Evolutionary conservation across 2,797 vertebrate genomes (phyloP), one percentile per base, ranked within the genome.

Genomic region (Macroramphosus scolopax): DNA sequence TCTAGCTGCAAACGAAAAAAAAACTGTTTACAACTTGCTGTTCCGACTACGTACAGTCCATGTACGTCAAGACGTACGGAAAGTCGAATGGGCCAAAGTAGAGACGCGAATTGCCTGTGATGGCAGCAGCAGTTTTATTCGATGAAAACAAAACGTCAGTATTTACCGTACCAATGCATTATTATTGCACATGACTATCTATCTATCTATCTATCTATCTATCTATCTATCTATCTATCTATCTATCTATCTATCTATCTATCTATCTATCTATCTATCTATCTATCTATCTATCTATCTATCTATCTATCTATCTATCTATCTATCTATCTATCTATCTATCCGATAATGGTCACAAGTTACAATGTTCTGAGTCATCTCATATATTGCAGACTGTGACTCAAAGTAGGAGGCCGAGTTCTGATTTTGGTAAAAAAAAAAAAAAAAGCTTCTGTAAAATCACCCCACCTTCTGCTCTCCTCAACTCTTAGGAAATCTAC

Each of bases 21-120:
- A 36, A n/a, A 22, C 5, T 38, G 36, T 87, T 87, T 87, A 87
- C 82, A 86, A 78, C 13, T 17, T n/a, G 20, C 15, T 2, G 0
- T 83, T 84, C 85, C 76, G 77, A 39, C 16, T 71, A 69, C 72
- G 69, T 75, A n/a, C 51, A 1, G 10, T 29, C 4, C 5, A 2
- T 4, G 8, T 46, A 30, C 77, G 77, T 81, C 69, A 63, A 4
- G 10, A 51, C 0, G 31, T 80, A 84, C 78, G 70, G 74, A 61
- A 59, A 2, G 1, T 0, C 13, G 12, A 9, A 13, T 8, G 49
- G 61, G 28, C 9, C 74, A 78, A 77, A 63, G 2, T 8, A 0
- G 2, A 37, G 1, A 24, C 0, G 5, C 26, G 54, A 42, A 37
- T 5, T 2, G 1, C 1, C 2, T 8, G 22, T 2, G 8, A 32